phyloP scores from a whole-genome alignment of 2,888 invertebrate species.

The Diaperis boleti region DNA sequence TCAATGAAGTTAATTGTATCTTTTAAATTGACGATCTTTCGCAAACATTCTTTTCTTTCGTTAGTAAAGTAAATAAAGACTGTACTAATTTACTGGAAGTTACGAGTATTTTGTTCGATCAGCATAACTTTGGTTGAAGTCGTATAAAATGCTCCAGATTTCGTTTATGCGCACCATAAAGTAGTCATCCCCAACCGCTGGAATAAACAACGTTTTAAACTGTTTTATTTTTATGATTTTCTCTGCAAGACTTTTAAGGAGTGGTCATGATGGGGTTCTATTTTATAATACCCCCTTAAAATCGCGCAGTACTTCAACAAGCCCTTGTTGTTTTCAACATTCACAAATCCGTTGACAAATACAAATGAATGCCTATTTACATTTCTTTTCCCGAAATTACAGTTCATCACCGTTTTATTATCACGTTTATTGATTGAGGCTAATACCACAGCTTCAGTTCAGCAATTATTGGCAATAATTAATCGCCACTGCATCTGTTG shows the following conservation, averaged over 20 bases:
- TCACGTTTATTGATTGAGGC: slow-evolving; percentile 2
- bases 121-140: slow-evolving; percentile 15
- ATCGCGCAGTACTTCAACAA: no score
- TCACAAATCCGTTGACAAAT: slow-evolving; percentile 1
- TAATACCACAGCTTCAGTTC: neutral
- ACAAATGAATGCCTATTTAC: slow-evolving; percentile 1
- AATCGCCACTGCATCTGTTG: slow-evolving; percentile 25
- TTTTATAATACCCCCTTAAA: no score
- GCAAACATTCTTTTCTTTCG: no score
- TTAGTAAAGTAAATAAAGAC: no score
- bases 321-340: no score
- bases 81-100: neutral
- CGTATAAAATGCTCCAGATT: slow-evolving; percentile 5
- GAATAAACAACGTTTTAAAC: neutral
- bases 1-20: no score
- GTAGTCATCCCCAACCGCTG: neutral
- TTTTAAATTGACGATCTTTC: no score
- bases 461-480: slow-evolving; percentile 26
- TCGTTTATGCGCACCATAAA: slow-evolving; percentile 8
- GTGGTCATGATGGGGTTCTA: no score
- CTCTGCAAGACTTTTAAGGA: no score
- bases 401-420: slow-evolving; percentile 10
- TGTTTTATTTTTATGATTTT: no score
- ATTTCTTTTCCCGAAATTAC: neutral
- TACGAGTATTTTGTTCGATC: slow-evolving; percentile 13